phyloP scores from a whole-genome alignment of 2,113 vertebrate genomes.

The Heptranchias perlo region DNA sequence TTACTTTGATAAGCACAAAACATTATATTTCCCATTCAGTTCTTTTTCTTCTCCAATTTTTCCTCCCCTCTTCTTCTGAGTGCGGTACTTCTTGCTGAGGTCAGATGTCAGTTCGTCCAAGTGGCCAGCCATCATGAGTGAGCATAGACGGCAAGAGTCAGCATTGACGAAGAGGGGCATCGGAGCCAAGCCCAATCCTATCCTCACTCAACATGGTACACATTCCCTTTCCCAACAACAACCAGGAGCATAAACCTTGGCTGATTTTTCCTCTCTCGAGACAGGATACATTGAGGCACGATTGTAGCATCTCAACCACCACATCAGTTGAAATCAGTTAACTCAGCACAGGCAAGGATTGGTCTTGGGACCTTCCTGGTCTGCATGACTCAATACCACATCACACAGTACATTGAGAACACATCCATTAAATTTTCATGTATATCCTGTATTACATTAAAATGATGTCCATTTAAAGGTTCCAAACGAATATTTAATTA shows the following conservation, averaged over 20 bases:
- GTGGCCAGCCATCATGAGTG: background rate
- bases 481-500: background rate
- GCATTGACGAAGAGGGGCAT: background rate
- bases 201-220: background rate
- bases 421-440: background rate
- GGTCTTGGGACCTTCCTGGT: background rate
- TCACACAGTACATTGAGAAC: background rate
- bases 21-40: background rate
- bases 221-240: background rate
- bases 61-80: background rate
- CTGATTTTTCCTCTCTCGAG: background rate
- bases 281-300: background rate
- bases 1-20: background rate
- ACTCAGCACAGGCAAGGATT: background rate
- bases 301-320: background rate
- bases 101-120: background rate
- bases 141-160: background rate
- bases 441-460: background rate
- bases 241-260: background rate
- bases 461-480: background rate
- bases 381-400: background rate
- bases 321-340: background rate
- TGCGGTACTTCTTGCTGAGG: background rate
- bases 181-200: background rate
- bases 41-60: background rate